Evolutionary conservation across 2,113 vertebrate species (phyloP), one percentile per base, ranked within the genome.

Genomic region (Coracopsis vasa): DNA sequence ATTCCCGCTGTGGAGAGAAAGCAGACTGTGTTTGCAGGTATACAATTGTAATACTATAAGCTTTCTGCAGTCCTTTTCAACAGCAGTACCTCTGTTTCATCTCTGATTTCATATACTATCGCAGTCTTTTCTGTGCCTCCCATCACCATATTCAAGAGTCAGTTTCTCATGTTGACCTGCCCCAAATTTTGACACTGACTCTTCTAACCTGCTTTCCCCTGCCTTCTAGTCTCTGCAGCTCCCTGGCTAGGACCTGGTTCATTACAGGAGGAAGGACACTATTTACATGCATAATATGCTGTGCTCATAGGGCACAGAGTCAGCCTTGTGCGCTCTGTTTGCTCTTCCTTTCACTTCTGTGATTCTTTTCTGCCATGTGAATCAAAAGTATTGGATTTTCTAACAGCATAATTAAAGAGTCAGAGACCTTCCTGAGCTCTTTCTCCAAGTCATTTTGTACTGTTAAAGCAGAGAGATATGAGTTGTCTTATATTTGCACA

Each of bases 271-370:
- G 53, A 73, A 58, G n/a, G 42, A 77, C 25, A 7, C 5, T 42
- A 17, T 20, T 66, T 44, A 25, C 0, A 0, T 71, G n/a, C 23
- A 5, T 13, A 48, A 29, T 17, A 10, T 4, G 1, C 39, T 47
- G 51, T 0, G 0, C 44, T 84, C 2, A 1, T 60, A 71, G 24
- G 35, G 54, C 28, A 31, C 0, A 0, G 6, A 48, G 37, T 60
- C 42, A 77, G n/a, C 37, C 41, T 62, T 35, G 50, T 69, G 66
- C 9, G 13, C 27, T 37, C 44, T 33, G 16, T 75, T 75, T 87
- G 9, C 41, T 79, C 16, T 70, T 83, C 28, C 67, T 89, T 91
- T 71, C 35, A 11, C 19, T 85, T 69, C 47, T 77, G 50, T 48
- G n/a, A 25, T 37, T 61, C 45, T 80, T 78, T 92, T 79, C 62